Evolutionary conservation across 2,888 invertebrate species (phyloP), one percentile per base, ranked within the genome.

Genomic region (Apodemia zela): DNA sequence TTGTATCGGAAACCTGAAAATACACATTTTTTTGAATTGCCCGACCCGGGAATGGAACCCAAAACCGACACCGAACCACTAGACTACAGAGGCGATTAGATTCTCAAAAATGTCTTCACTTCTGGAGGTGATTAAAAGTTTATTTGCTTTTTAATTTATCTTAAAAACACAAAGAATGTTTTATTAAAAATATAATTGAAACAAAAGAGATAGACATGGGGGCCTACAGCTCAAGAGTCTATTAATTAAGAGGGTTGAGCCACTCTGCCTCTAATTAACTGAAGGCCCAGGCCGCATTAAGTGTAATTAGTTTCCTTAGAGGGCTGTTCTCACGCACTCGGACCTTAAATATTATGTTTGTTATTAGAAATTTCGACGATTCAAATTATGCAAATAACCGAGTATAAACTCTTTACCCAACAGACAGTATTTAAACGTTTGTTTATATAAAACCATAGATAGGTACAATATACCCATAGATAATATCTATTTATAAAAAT

Each of bases 231-330:
- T 38, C 83, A 86, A 89, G 87, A 87, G 71, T 70, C 73, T 73
- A 89, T 90, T 89, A 89, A 91, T 91, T 90, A 90, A 87, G 88
- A 87, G 90, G 89, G 87, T 88, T 85, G 85, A 82, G 80, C 85
- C 88, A 83, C 87, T 86, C 84, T 76, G 81, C 80, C 85, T 89
- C 89, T 89, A 90, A 91, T 91, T 91, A 91, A 89, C 87, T 83
- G 89, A 87, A 89, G 88, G 84, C 86, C 89, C 87, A 81, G 78
- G 83, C 88, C 86, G 82, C 87, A 87, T 89, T 86, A 82, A 79
- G 77, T 79, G 87, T 90, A 90, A 89, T 89, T 90, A 89, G 87
- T 87, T 90, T 80, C 84, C 87, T 87, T 81, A 76, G 80, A 85
- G 85, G 86, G 83, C 80, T 82, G 83, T 85, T 89, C 89, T 85